Evolutionary conservation across 23 tunicate genomes (phyloP).

Genomic region (Styela plicata): DNA sequence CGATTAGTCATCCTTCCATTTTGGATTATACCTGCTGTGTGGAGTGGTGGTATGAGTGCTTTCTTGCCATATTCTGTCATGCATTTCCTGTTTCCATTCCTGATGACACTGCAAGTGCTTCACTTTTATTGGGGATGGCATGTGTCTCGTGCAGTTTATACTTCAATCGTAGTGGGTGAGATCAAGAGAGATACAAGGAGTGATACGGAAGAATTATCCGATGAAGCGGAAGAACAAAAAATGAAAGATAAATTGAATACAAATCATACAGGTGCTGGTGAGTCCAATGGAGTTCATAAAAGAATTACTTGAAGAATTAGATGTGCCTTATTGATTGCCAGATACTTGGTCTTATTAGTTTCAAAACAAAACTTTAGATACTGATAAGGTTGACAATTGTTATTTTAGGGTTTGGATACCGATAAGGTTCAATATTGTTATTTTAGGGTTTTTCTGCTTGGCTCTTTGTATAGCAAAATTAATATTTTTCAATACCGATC

Average conservation of each 20-base stretch:
- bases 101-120: slow-evolving; percentile 53
- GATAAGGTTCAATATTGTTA: too few species aligned
- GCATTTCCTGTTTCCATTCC: slow-evolving; percentile 52
- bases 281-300: neutral
- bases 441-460: too few species aligned
- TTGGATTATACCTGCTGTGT: slow-evolving; percentile 71
- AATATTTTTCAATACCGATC: too few species aligned
- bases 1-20: slow-evolving; percentile 77
- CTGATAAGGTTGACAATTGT: too few species aligned
- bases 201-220: slow-evolving; percentile 19
- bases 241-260: neutral
- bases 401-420: too few species aligned
- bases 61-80: slow-evolving; percentile 73
- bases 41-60: slow-evolving; percentile 43
- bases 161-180: slow-evolving; percentile 39
- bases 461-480: too few species aligned
- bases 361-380: too few species aligned
- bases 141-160: slow-evolving; percentile 49
- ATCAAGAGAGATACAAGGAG: slow-evolving; percentile 28
- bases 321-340: too few species aligned
- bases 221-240: neutral
- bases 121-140: slow-evolving; percentile 81
- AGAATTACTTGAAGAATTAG: neutral
- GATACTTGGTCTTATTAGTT: too few species aligned
- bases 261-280: neutral